These are phyloP conservation scores for Blastomussa wellsi DNA, from an alignment of 92 coral and sea anemone genomes.

Conservation along the genomic window DNA sequence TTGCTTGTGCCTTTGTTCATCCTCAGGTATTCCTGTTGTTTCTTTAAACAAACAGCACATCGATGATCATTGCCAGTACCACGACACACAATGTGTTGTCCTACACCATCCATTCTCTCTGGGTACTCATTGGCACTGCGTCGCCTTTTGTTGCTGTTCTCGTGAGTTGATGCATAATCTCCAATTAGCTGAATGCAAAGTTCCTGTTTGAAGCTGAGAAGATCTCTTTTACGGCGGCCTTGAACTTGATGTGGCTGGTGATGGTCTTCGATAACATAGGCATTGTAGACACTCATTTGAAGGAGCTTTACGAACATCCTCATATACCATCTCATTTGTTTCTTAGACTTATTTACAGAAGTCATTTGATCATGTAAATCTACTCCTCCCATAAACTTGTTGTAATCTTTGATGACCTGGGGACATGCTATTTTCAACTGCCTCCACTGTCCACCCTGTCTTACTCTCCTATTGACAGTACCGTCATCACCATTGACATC, in stretches of 20 bases:
- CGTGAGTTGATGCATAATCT: slow-evolving; percentile 37
- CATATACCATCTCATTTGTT: slow-evolving; percentile 41
- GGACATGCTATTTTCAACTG: slow-evolving; percentile 5
- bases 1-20: slow-evolving; percentile 39
- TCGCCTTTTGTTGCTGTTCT: slow-evolving; percentile 37
- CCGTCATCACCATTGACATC: slow-evolving; percentile 17
- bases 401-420: slow-evolving; percentile 36
- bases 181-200: slow-evolving; percentile 45
- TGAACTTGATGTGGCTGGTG: slow-evolving; percentile 25
- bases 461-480: slow-evolving; percentile 28
- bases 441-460: slow-evolving; percentile 14
- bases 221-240: slow-evolving; percentile 42
- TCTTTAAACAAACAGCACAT: slow-evolving; percentile 52
- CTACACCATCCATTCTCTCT: slow-evolving; percentile 45
- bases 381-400: slow-evolving; percentile 59
- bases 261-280: slow-evolving; percentile 39
- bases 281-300: slow-evolving; percentile 33
- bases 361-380: slow-evolving; percentile 62
- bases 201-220: slow-evolving; percentile 41
- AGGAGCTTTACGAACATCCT: slow-evolving; percentile 44
- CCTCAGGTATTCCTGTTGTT: slow-evolving; percentile 45
- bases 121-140: slow-evolving; percentile 43
- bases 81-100: slow-evolving; percentile 47
- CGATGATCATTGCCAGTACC: slow-evolving; percentile 46
- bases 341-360: slow-evolving; percentile 41